phyloP scores from a whole-genome alignment of 1,140 invertebrate species.

The Drosophila malerkotliana region DNA sequence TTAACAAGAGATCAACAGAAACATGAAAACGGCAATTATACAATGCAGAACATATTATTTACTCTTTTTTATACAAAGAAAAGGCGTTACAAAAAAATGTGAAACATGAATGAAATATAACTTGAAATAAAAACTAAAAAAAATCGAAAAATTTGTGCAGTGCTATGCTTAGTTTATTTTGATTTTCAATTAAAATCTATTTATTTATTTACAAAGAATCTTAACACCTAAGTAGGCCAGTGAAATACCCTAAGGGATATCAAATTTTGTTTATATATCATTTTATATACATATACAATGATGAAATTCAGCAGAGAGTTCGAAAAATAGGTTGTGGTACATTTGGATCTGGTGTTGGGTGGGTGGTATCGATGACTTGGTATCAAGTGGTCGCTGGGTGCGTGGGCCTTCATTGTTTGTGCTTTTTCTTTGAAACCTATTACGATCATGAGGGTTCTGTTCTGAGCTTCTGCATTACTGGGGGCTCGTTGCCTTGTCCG shows the following conservation, averaged over 20 bases:
- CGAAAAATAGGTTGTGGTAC: slow-evolving; percentile 38
- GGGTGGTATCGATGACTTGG: background rate
- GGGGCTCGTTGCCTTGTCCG: slow-evolving; percentile 43
- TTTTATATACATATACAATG: slow-evolving; percentile 37
- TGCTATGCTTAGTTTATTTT: slow-evolving; percentile 57
- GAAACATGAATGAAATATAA: slow-evolving; percentile 83
- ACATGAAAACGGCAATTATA: slow-evolving; percentile 71
- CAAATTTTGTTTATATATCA: slow-evolving; percentile 37
- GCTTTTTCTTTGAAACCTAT: slow-evolving; percentile 58
- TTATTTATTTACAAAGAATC: slow-evolving; percentile 63
- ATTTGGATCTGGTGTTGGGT: background rate
- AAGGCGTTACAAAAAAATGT: slow-evolving; percentile 78
- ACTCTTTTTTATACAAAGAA: slow-evolving; percentile 83
- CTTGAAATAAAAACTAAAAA: slow-evolving; percentile 79
- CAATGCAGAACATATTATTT: slow-evolving; percentile 77
- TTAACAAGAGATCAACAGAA: slow-evolving; percentile 70
- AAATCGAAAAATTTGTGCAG: slow-evolving; percentile 55
- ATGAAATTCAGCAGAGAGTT: slow-evolving; percentile 45
- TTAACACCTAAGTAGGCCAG: slow-evolving; percentile 26
- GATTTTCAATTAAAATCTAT: slow-evolving; percentile 54
- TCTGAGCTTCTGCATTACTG: slow-evolving; percentile 23
- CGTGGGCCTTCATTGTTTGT: slow-evolving; percentile 5
- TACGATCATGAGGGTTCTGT: background rate
- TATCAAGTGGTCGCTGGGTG: slow-evolving; percentile 14
- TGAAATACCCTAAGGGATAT: slow-evolving; percentile 46